Evolutionary conservation across 2,113 vertebrate genomes (phyloP), one percentile per base, ranked within the genome.

Genomic region (Spea multiplicata): DNA sequence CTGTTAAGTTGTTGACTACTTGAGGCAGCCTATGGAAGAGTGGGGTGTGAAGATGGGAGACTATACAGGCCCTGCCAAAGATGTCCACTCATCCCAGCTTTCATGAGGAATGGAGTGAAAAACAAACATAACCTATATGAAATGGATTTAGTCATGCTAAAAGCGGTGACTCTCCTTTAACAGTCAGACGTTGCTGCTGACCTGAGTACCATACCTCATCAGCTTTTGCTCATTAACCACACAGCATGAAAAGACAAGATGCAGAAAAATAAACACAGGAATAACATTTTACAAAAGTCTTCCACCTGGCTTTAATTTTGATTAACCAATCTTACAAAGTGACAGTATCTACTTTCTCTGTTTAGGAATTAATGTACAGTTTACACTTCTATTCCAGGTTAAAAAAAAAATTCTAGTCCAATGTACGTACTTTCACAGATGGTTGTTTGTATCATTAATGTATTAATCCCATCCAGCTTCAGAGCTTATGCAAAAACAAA

Each of bases 301-400:
- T 73, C 73, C 62, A 73, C 77, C 70, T 73, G 77, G 61, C 55
- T 80, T 80, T 80, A 80, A 80, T 80, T 72, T 44, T 73, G 67
- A 73, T 73, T 73, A 80, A 66, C 71, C 77, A 53, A 67, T 80
- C 70, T 80, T 80, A 80, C 77, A 80, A 80, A 80, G 77, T 80
- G n/a, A 80, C 77, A 80, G 49, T 73, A 70, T 73, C 70, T 44
- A 49, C 57, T 73, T 80, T 66, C 77, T 73, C 49, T 64, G 49
- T 44, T 80, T 47, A 80, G 52, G 70, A 66, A n/a, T 71, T 57
- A 80, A 66, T 80, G 44, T 73, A 80, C 77, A 80, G 44, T 49
- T 77, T 45, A 61, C 64, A 64, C 48, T 71, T 72, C 49, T 44
- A 55, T 61, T 62, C 44, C 30, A 10, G 68, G 49, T 78, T 66